These are phyloP conservation scores for Andrena flavipes DNA, from an alignment of 2,888 invertebrate species.

Conservation along the genomic window DNA sequence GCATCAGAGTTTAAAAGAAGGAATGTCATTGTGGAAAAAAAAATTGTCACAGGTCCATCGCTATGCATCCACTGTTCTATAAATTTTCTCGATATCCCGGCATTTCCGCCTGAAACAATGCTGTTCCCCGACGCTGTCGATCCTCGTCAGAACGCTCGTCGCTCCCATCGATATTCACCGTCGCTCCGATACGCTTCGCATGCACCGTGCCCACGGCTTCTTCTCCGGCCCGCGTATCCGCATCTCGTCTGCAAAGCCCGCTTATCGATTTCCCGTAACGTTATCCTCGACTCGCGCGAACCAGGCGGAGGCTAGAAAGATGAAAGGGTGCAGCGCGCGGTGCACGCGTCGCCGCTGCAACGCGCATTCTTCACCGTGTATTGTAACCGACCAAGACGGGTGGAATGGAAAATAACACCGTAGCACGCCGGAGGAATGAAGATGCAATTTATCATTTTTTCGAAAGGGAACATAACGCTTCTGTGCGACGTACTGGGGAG, in stretches of 20 bases:
- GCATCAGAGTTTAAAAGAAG: too few species aligned
- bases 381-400: not conserved
- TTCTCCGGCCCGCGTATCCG: slow-evolving; percentile 15
- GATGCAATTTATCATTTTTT: not conserved
- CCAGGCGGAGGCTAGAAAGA: slow-evolving; percentile 20
- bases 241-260: slow-evolving; percentile 42
- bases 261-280: slow-evolving; percentile 50
- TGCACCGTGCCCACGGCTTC: not conserved
- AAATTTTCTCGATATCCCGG: not conserved
- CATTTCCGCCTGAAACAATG: not conserved
- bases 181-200: not conserved
- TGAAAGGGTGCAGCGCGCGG: slow-evolving; percentile 22
- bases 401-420: not conserved
- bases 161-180: not conserved
- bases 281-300: slow-evolving; percentile 31
- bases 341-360: slow-evolving; percentile 1
- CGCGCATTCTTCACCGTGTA: not conserved
- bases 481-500: not conserved
- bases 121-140: not conserved
- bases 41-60: too few species aligned
- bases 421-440: not conserved
- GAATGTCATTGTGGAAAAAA: too few species aligned
- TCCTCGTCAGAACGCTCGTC: not conserved
- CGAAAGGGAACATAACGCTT: not conserved
- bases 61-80: too few species aligned